Percentiles rank a stretch among this genome's conserved stretches.
These are phyloP conservation scores for Drosophila pegasa DNA, from an alignment of 2,888 invertebrate species.

Conservation along the genomic window DNA sequence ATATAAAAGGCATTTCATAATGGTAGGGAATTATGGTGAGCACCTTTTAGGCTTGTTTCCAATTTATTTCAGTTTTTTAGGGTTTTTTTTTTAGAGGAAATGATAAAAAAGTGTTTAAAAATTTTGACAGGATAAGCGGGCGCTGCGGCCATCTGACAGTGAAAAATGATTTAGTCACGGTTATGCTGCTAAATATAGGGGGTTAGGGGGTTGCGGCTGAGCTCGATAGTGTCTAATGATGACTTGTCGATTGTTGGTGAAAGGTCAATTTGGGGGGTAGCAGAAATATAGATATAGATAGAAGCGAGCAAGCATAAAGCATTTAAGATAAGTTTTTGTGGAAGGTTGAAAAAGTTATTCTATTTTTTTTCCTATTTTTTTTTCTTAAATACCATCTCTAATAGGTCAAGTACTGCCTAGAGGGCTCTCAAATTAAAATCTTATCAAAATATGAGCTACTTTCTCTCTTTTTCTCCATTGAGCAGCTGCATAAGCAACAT, in stretches of 20 bases:
- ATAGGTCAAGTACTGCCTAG: constrained; percentile 36
- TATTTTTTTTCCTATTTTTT: too few species aligned
- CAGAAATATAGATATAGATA: too few species aligned
- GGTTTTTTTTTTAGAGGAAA: constrained; percentile 23
- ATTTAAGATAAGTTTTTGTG: background rate
- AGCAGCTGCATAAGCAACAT: constrained; percentile 61
- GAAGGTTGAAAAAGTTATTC: background rate
- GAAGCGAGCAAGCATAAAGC: background rate
- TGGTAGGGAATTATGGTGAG: constrained; percentile 63
- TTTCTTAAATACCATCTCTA: background rate
- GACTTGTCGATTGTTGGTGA: constrained; percentile 47
- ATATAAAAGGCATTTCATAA: constrained; percentile 57
- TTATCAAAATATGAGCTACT: constrained; percentile 65
- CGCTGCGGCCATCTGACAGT: constrained; percentile 43
- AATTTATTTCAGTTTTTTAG: constrained; percentile 3
- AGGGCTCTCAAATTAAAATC: background rate
- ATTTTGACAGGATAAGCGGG: constrained; percentile 76
- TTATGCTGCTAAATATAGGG: constrained; percentile 22
- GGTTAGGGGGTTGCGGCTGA: constrained; percentile 3
- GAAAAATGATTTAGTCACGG: constrained; percentile 65
- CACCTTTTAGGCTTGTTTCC: constrained; percentile 53
- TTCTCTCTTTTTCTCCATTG: constrained; percentile 41
- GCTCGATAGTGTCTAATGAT: constrained; percentile 25
- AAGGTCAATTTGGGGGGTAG: constrained; percentile 4
- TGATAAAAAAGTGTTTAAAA: constrained; percentile 65